A percentile compares a stretch with the other conserved stretches of the same genome.
Conservation (phyloP, 53 echinoderm and acorn worm genomes). For the Echinometra lucunter region DNA sequence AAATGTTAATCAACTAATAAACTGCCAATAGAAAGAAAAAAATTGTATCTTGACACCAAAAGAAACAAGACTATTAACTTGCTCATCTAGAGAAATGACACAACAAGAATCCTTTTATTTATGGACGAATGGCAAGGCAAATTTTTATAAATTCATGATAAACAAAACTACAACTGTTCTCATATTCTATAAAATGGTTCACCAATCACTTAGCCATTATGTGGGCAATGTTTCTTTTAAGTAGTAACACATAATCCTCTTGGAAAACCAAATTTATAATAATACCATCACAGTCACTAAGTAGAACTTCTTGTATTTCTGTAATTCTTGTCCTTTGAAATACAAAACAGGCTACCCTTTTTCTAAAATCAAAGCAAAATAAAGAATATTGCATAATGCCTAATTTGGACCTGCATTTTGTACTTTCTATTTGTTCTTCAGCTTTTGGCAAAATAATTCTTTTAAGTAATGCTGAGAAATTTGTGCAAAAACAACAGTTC, state of each 20-base stretch:
- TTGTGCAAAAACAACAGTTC: neutral
- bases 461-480: slow-evolving; percentile 17
- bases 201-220: no score
- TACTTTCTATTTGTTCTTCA: neutral
- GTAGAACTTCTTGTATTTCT: no score
- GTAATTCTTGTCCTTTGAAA: neutral
- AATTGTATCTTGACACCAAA: neutral
- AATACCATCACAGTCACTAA: no score
- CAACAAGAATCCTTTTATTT: neutral
- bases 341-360: neutral
- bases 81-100: neutral
- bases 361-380: neutral
- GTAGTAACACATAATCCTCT: no score
- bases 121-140: neutral
- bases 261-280: no score
- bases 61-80: neutral
- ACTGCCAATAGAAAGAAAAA: neutral
- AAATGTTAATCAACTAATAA: neutral
- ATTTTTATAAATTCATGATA: neutral
- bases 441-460: neutral
- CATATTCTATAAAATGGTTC: no score
- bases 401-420: neutral
- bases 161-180: no score
- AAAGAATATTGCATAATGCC: neutral
- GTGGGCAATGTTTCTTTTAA: no score